Evolutionary conservation across 2,113 vertebrate genomes (phyloP), one percentile per base, ranked within the genome.

Genomic region (Pampusana beccarii): DNA sequence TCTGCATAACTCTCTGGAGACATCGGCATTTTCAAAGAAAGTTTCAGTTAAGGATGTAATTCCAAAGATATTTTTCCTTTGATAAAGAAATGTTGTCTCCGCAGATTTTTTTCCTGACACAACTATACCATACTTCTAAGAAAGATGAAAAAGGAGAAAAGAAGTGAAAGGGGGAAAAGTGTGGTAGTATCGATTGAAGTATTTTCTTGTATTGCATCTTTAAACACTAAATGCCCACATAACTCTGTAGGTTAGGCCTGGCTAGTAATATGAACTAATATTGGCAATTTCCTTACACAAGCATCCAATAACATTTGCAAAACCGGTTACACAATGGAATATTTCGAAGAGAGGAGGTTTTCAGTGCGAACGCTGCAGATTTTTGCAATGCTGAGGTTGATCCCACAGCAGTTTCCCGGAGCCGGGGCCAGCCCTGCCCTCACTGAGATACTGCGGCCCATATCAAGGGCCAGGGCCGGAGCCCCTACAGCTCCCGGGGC

Each of bases 141-240:
- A 42, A 72, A 72, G 29, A 54, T 42, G 40, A 48, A 56, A 74
- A n/a, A 38, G 17, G 6, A 44, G 1, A 20, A 54, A 11, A 56
- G 18, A 61, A 28, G 28, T 10, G 1, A 18, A 17, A 2, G 3
- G 29, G 9, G 17, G 4, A 31, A 48, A 71, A 11, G 13, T 58
- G 36, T 11, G 28, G 6, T 25, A 58, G 38, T 19, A n/a, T 0
- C 0, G 0, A 40, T 23, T 14, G 4, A 33, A 65, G 36, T 60
- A 31, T 66, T 61, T 44, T 61, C 16, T 57, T 50, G 19, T 58
- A n/a, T 16, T 28, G 9, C n/a, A 50, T 61, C 33, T 83, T 61
- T 11, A 19, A 65, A 10, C 4, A 66, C 50, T 53, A 16, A 61
- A 28, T 26, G 34, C 1, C 5, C 46, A 4, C 25, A 2, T 7